Conservation (phyloP, 2,797 vertebrate species). For the Semotilus atromaculatus region DNA sequence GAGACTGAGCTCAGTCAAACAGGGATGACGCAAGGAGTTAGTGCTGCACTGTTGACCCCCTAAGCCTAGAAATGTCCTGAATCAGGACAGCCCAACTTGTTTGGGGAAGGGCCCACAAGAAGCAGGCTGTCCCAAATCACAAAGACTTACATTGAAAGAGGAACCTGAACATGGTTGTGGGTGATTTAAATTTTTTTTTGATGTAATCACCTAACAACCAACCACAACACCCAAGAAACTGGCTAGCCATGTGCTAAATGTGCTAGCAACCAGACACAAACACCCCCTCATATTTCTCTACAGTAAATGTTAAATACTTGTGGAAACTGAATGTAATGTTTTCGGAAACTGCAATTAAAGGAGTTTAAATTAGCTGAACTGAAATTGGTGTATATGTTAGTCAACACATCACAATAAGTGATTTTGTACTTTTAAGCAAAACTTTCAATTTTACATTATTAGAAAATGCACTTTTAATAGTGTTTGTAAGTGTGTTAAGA, state of each 20-base stretch:
- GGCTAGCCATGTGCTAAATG: background rate
- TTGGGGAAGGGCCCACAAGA: background rate
- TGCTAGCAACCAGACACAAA: constrained; percentile 18
- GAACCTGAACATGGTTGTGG: background rate
- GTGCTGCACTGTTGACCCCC: constrained; percentile 36
- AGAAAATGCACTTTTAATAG: background rate
- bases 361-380: background rate
- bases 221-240: background rate
- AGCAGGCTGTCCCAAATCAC: constrained; percentile 8
- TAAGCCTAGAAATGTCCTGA: constrained; percentile 47
- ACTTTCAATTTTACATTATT: background rate
- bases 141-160: background rate
- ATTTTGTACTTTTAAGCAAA: constrained; percentile 8
- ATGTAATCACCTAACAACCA: background rate
- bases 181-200: background rate
- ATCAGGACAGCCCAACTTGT: constrained; percentile 34
- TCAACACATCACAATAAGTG: constrained; percentile 23
- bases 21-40: constrained; percentile 50
- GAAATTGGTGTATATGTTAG: background rate
- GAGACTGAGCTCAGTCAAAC: constrained; percentile 45
- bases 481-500: background rate
- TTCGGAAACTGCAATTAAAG: background rate
- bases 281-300: background rate
- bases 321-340: background rate
- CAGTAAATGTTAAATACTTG: background rate